These are phyloP conservation scores for Ypsolopha sequella DNA, from an alignment of 2,888 invertebrate species.

Conservation along the genomic window DNA sequence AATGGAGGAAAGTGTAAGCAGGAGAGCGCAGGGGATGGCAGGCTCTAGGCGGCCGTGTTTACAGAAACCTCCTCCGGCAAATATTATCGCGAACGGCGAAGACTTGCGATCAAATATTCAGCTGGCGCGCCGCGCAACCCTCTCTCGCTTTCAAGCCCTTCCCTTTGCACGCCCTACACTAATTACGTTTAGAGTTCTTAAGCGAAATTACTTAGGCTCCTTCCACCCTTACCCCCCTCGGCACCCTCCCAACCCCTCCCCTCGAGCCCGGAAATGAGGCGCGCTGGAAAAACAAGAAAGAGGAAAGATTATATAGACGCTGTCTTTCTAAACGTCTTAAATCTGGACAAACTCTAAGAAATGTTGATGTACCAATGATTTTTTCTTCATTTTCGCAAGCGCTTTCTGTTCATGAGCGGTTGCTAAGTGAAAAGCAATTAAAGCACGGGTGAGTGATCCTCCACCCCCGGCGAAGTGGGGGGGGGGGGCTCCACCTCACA, in stretches of 20 bases:
- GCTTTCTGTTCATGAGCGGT: slow-evolving; percentile 67
- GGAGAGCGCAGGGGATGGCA: slow-evolving; percentile 40
- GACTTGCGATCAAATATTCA: slow-evolving; percentile 65
- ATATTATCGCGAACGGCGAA: slow-evolving; percentile 64
- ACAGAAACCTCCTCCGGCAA: slow-evolving; percentile 66
- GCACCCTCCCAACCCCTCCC: slow-evolving; percentile 33
- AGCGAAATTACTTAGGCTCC: slow-evolving; percentile 77
- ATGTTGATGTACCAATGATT: slow-evolving; percentile 67
- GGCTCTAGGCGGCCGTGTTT: slow-evolving; percentile 51
- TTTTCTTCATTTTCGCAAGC: slow-evolving; percentile 65
- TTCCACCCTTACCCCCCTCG: slow-evolving; percentile 52
- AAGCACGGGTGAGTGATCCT: slow-evolving; percentile 71
- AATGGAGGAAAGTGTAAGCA: slow-evolving; percentile 55
- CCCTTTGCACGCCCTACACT: slow-evolving; percentile 74
- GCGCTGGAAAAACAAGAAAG: slow-evolving; percentile 67
- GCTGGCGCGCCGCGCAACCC: slow-evolving; percentile 64
- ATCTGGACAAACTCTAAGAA: slow-evolving; percentile 68
- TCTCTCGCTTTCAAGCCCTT: slow-evolving; percentile 74
- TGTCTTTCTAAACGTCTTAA: slow-evolving; percentile 60
- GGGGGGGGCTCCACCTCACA: slow-evolving; percentile 22
- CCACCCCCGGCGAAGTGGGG: slow-evolving; percentile 22
- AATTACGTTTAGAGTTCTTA: slow-evolving; percentile 79
- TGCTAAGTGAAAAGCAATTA: slow-evolving; percentile 72
- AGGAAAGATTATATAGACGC: slow-evolving; percentile 63
- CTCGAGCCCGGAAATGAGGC: slow-evolving; percentile 59